Evolutionary conservation across 2,797 vertebrate species (phyloP).

Genomic region (Bryconaethiops microstoma): DNA sequence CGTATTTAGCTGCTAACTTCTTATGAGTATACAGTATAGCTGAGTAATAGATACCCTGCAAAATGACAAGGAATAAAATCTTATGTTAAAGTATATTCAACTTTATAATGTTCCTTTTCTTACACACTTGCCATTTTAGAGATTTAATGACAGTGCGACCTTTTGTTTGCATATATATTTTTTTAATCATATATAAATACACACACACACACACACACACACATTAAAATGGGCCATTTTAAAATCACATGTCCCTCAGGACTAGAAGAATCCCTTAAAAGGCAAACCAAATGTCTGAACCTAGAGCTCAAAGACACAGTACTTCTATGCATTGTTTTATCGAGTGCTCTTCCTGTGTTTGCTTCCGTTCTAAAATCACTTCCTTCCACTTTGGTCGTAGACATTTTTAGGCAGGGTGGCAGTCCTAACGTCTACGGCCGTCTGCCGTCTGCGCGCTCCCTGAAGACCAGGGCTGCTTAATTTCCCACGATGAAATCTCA

Average conservation of each 20-base stretch:
- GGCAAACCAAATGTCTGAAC: slow-evolving; percentile 66
- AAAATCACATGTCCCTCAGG: slow-evolving; percentile 39
- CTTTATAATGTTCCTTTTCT: background rate
- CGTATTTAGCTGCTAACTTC: slow-evolving; percentile 50
- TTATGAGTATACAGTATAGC: no score
- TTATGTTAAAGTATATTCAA: background rate
- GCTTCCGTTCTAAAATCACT: slow-evolving; percentile 74
- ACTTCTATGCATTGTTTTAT: slow-evolving; percentile 63
- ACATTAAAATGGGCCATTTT: slow-evolving; percentile 53
- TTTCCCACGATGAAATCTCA: slow-evolving; percentile 46
- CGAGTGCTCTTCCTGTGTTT: slow-evolving; percentile 68
- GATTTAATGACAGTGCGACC: no score
- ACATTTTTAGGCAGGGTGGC: slow-evolving; percentile 77
- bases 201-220: slow-evolving; percentile 64
- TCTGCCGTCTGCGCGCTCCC: slow-evolving; percentile 50
- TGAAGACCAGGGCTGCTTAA: slow-evolving; percentile 19
- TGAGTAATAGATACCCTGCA: background rate
- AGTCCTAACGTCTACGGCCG: slow-evolving; percentile 61
- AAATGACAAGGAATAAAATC: background rate
- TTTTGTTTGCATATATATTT: background rate
- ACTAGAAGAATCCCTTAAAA: slow-evolving; percentile 69
- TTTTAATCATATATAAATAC: no score
- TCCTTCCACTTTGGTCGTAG: slow-evolving; percentile 77
- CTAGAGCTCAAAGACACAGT: slow-evolving; percentile 56
- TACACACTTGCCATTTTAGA: no score